These are phyloP conservation scores for Corythaixoides concolor DNA, from an alignment of 2,113 vertebrate species.

Conservation along the genomic window DNA sequence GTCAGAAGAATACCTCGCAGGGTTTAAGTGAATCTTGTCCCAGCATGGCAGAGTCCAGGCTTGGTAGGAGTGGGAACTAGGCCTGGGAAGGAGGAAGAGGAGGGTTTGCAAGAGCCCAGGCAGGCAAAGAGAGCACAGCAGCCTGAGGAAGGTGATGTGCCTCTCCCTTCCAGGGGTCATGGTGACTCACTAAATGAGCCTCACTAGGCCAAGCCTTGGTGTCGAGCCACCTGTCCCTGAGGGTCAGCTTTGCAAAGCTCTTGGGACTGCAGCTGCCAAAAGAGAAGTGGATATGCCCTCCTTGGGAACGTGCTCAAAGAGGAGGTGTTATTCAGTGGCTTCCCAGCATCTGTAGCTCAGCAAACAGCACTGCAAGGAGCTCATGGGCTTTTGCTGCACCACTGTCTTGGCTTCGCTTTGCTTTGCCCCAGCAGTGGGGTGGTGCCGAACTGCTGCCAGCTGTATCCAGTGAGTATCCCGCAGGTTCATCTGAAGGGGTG, in stretches of 20 bases:
- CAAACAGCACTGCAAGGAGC: not conserved
- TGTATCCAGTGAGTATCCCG: rapidly evolving
- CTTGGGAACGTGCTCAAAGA: not conserved
- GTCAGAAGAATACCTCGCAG: not conserved
- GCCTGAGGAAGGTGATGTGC: no score
- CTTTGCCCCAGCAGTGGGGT: rapidly evolving
- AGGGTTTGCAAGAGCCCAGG: not conserved
- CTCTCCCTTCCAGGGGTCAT: not conserved
- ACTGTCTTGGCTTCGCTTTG: not conserved
- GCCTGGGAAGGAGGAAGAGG: not conserved
- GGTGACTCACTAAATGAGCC: not conserved
- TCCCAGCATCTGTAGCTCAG: not conserved
- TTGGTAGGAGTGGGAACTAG: not conserved
- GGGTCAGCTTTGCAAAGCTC: not conserved
- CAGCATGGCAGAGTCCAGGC: not conserved
- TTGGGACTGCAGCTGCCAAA: not conserved
- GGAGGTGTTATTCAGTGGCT: not conserved
- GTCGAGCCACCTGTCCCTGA: not conserved
- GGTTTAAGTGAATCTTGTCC: not conserved
- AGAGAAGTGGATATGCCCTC: not conserved
- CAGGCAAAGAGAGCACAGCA: not conserved
- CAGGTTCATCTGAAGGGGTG: not conserved
- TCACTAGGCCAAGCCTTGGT: not conserved
- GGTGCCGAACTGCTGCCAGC: not conserved
- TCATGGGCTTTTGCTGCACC: not conserved